Base-by-base conservation (phyloP, 2,797 vertebrate species). In the Myoxocephalus aenaeus region DNA sequence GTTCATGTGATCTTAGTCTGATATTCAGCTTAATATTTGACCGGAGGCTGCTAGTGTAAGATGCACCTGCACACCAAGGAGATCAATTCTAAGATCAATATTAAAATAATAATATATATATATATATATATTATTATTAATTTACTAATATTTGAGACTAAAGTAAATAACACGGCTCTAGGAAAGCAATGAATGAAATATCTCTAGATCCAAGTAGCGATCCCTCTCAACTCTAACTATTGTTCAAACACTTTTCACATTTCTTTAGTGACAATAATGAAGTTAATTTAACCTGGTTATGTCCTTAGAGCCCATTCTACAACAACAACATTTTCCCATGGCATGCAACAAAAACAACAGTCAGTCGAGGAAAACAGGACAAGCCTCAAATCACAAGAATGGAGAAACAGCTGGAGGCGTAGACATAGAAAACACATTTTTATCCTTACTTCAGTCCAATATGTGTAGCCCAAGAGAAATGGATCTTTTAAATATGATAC, bases 351-450 rank as follows among this genome's bases (percentile, higher is more conserved):
- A 68, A 64, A 79, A 85, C 48, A 54, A 67, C 56, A 77, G 68
- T 34, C 53, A 74, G 59, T 73, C 8, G 3, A 65, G 70, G 13
- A 71, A 81, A 90, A 84, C 76, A 77, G 81, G 74, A 82, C 48
- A 50, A 65, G 57, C 65, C 62, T 80, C 70, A 82, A 66, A 84
- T 84, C 67, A 82, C 84, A 79, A 57, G 79, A 87, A 85, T 63
- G 74, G n/a, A 79, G 65, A 91, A 90, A 89, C 75, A 69, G 46
- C 67, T 57, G 17, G 38, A 65, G 56, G 73, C 29, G 3, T 77
- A 83, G 90, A 87, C 82, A 87, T 71, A 51, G 25, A 70, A 73
- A 75, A 69, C 25, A 75, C 10, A 50, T 32, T 64, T 25, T 48
- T 63, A 36, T 57, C 76, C 53, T 58, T 53, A 79, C 68, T 62